Evolutionary conservation across 92 coral and sea anemone genomes (phyloP), one percentile per base, ranked within the genome.

Genomic region (Palythoa caribaeorum): DNA sequence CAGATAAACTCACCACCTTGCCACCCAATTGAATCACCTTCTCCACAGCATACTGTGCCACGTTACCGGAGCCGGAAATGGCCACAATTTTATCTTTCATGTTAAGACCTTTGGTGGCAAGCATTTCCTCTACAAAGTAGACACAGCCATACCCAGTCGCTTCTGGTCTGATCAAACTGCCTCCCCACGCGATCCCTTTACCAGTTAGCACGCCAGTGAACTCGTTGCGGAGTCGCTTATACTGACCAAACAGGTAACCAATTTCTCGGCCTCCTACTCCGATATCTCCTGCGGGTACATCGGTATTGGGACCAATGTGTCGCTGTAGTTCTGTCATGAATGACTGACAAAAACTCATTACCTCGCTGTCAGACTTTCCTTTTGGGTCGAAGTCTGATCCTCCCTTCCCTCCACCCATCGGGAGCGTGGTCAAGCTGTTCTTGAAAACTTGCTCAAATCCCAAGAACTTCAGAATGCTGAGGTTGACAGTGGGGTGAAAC

Each of bases 321-420:
- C 98, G 94, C 88, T 94, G 98, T 2, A 94, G 94, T 63, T 94
- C 98, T 6, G 89, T 85, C 98, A 94, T 94, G 79, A 94, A 94
- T 16, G 98, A 93, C 69, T 94, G 98, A 65, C 98, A 94, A 94
- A 94, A 94, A 39, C 86, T 94, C 98, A 94, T 94, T 87, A 94
- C 98, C 52, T 94, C 98, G 79, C 48, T 89, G 90, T 94, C 98
- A 36, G 93, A 81, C 90, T 94, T 94, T 38, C 98, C 98, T 76
- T 94, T 94, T 78, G 98, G 98, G 75, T 94, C 98, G 71, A 94
- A 94, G 92, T 94, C 93, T 12, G 98, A 93, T 36, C 98, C 98
- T 3, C 98, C 98, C 39, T 94, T 94, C n/a, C 94, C 98, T 9
- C 98, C 98, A 0, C 98, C 98, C 98, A 94, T 94, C 8, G 98